Conservation (phyloP, 1,140 invertebrate species). For the Drosophila persimilis region DNA sequence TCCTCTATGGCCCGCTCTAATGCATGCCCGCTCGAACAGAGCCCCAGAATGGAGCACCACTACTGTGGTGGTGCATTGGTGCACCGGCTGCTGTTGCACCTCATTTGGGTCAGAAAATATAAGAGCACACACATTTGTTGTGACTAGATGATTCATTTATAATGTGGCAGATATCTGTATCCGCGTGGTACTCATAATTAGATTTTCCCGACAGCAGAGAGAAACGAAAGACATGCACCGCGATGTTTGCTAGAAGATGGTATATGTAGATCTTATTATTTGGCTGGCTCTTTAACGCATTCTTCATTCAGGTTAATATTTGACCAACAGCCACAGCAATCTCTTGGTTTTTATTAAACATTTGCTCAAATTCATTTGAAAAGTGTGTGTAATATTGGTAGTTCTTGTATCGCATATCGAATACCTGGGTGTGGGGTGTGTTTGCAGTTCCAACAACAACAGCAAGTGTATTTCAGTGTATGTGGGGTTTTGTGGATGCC, state of each 20-base stretch:
- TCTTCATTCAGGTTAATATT: background rate
- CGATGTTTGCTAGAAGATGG: background rate
- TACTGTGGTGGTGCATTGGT: conserved; percentile 15
- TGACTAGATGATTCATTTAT: conserved; percentile 30
- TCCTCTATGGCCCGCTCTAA: conserved; percentile 48
- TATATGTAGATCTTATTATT: too few species aligned
- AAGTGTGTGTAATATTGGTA: too few species aligned
- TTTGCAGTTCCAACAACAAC: too few species aligned
- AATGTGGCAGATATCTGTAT: conserved; percentile 4
- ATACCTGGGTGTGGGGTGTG: background rate
- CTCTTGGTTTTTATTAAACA: too few species aligned
- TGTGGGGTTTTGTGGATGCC: too few species aligned
- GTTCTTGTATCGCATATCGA: too few species aligned
- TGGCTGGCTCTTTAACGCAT: too few species aligned
- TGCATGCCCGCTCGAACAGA: conserved; percentile 8
- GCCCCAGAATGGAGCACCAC: conserved; percentile 1
- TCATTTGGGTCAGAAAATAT: conserved; percentile 42
- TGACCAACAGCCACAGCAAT: conserved; percentile 26
- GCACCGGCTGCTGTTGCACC: conserved; percentile 15
- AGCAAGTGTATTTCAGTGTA: too few species aligned
- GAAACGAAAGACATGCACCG: too few species aligned
- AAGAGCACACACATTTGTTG: conserved; percentile 11
- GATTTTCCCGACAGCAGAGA: too few species aligned
- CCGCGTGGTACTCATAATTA: too few species aligned
- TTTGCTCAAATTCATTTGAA: too few species aligned